Conservation (phyloP, 2,888 invertebrate genomes). For the Leptura quadrifasciata region DNA sequence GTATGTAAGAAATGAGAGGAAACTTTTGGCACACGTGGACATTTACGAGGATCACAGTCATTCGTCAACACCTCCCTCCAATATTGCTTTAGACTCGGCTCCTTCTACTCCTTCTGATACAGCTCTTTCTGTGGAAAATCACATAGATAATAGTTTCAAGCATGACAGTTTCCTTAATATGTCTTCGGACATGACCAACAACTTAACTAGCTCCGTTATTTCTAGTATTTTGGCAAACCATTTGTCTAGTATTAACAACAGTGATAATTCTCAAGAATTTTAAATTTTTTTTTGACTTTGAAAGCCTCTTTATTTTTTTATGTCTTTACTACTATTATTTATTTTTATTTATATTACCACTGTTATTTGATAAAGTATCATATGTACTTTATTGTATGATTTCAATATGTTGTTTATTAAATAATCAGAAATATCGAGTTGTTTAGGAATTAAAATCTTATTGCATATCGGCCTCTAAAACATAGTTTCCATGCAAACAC, state of each 20-base stretch:
- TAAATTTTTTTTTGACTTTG: slow-evolving; percentile 47
- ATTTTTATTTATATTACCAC: slow-evolving; percentile 15
- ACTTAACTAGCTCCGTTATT: slow-evolving; percentile 71
- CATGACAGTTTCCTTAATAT: slow-evolving; percentile 68
- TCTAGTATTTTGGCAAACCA: slow-evolving; percentile 71
- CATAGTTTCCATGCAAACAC: too few relatives aligned
- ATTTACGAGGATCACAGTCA: slow-evolving; percentile 68
- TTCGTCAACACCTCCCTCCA: slow-evolving; percentile 70
- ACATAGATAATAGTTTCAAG: slow-evolving; percentile 44
- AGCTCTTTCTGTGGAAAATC: slow-evolving; percentile 66
- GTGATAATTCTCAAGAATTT: slow-evolving; percentile 71
- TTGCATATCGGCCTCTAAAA: too few relatives aligned
- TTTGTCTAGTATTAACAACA: slow-evolving; percentile 59
- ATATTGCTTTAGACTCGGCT: slow-evolving; percentile 69
- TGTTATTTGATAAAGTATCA: slow-evolving; percentile 15
- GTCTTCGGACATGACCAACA: slow-evolving; percentile 71
- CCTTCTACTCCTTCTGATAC: slow-evolving; percentile 72
- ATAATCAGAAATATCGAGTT: not conserved
- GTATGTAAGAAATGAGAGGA: slow-evolving; percentile 71
- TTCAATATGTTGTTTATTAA: not conserved
- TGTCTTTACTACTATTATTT: slow-evolving; percentile 16
- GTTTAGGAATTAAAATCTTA: too few relatives aligned
- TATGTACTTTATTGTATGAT: slow-evolving; percentile 16
- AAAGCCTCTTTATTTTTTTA: slow-evolving; percentile 16
- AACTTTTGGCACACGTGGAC: slow-evolving; percentile 64